Evolutionary conservation across 1,140 invertebrate genomes (phyloP), one percentile per base, ranked within the genome.

Genomic region (Monochamus saltuarius): DNA sequence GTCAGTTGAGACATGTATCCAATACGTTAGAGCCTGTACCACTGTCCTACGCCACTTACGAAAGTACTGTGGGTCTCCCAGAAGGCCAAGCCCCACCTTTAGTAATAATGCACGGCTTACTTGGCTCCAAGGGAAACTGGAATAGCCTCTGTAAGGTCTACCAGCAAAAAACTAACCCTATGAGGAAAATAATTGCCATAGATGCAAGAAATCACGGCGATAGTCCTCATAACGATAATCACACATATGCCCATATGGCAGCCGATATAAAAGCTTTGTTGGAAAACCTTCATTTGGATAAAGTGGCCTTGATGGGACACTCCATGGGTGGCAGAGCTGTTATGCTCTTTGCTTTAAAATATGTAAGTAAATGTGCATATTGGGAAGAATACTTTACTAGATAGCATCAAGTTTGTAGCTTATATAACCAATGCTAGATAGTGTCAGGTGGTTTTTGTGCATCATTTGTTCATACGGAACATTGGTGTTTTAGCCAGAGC

Each of bases 121-220:
- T 95, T 62, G 93, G 92, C 0, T 90, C 87, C 0, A 94, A 92
- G 75, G 85, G 78, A 60, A 96, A 97, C 73, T 95, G 91, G 90
- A 87, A 88, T 46, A 83, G 83, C 40, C 72, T 95, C 14, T 87
- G 87, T 1, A 94, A 92, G 78, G 82, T 81, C 1, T 84, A 95
- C 38, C 78, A 86, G 57, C 80, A 78, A 54, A 80, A 82, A 62
- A 87, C 85, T 8, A 80, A 83, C 40, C 76, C 75, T 0, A 50
- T 68, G 17, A 80, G 86, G 66, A 70, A 90, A 83, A 84, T 96
- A 0, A 85, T 94, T 38, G 80, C 87, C 0, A 79, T 95, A 14
- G 94, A 97, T 82, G 85, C 89, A 1, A 83, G 94, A 71, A 97
- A 97, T 78, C 95, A 97, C 78, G 95, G 95, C 0, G 89, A 93